A percentile compares a stretch with the other conserved stretches of the same genome.
phyloP scores from a whole-genome alignment of 2,113 vertebrate genomes.

The Lipotes vexillifer region DNA sequence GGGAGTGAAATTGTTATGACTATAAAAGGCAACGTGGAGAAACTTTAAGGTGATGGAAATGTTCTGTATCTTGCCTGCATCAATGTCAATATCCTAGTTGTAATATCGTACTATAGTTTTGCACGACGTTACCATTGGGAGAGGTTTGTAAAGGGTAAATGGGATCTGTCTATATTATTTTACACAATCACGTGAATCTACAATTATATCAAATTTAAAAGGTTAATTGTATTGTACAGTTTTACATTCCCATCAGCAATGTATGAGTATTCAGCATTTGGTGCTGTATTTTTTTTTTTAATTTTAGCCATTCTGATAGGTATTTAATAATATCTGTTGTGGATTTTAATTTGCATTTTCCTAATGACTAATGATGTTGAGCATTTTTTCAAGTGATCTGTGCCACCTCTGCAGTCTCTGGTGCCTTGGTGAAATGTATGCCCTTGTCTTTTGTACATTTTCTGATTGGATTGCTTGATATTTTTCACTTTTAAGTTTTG shows the following conservation, averaged over 20 bases:
- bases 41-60: not conserved
- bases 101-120: not conserved
- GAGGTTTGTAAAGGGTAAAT: not conserved
- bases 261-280: not conserved
- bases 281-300: not conserved
- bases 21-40: not conserved
- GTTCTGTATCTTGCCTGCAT: not conserved
- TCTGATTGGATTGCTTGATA: not conserved
- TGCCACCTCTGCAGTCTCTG: not conserved
- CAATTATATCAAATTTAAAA: not conserved
- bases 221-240: not conserved
- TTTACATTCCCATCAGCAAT: not conserved
- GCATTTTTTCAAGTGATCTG: not conserved
- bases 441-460: not conserved
- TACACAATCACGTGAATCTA: not conserved
- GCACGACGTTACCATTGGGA: not conserved
- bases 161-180: not conserved
- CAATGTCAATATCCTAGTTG: not conserved
- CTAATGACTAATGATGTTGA: not conserved
- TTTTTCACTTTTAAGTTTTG: not conserved
- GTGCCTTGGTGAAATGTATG: not conserved
- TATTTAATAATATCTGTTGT: no score
- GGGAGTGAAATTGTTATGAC: not conserved
- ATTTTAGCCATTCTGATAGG: not conserved
- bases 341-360: not conserved